phyloP scores from a whole-genome alignment of 1,140 invertebrate genomes.

The Lasioglossum baleicum region DNA sequence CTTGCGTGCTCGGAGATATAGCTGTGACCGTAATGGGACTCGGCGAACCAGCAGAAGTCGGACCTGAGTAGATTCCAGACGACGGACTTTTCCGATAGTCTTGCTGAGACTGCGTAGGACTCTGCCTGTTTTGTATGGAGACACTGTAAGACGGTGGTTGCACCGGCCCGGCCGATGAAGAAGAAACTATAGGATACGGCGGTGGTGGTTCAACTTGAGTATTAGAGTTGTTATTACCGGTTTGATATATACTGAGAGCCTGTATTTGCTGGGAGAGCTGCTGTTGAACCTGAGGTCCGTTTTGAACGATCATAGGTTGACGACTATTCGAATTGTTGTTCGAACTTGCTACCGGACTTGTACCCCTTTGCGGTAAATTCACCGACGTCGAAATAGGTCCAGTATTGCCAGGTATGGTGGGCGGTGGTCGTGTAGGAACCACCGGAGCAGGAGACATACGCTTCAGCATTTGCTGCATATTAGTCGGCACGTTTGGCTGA shows the following conservation, averaged over 20 bases:
- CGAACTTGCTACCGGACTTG: slow-evolving; percentile 86
- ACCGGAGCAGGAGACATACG: slow-evolving; percentile 90
- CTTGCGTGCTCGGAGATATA: slow-evolving; percentile 80
- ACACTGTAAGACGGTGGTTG: slow-evolving; percentile 91
- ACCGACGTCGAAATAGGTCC: slow-evolving; percentile 74
- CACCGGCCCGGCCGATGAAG: slow-evolving; percentile 82
- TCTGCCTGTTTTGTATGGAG: slow-evolving; percentile 92
- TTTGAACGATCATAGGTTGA: slow-evolving; percentile 90
- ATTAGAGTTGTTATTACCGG: slow-evolving; percentile 75
- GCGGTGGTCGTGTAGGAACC: slow-evolving; percentile 82
- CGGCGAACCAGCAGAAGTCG: slow-evolving; percentile 89
- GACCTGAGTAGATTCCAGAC: slow-evolving; percentile 89
- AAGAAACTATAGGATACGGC: slow-evolving; percentile 85
- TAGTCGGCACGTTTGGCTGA: slow-evolving; percentile 81
- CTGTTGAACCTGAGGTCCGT: slow-evolving; percentile 90
- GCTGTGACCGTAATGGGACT: slow-evolving; percentile 88
- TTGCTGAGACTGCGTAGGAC: slow-evolving; percentile 89
- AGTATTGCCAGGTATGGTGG: slow-evolving; percentile 75
- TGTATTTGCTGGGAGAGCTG: slow-evolving; percentile 93
- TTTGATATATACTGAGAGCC: slow-evolving; percentile 89
- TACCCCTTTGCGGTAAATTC: slow-evolving; percentile 83
- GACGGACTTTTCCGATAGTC: slow-evolving; percentile 89
- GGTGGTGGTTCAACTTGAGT: slow-evolving; percentile 86
- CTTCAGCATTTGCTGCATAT: slow-evolving; percentile 91
- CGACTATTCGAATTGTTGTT: slow-evolving; percentile 77